Evolutionary conservation across 35 echinoderm and acorn worm species (phyloP).

Genomic region (Ophiothrix spiculata): DNA sequence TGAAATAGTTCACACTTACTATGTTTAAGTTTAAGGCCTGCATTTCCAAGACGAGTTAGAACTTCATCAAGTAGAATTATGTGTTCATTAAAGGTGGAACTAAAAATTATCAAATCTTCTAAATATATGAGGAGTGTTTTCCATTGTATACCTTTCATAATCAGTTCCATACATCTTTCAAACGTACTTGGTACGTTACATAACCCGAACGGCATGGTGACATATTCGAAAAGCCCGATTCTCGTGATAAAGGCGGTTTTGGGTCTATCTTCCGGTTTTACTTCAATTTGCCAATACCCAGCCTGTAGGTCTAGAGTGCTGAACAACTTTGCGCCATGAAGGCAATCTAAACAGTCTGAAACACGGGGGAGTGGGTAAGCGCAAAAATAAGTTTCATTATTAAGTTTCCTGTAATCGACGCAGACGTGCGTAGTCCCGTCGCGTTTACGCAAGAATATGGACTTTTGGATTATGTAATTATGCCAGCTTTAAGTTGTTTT

Average conservation of each 20-base stretch:
- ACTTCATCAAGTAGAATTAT: constrained; percentile 29
- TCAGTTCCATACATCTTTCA: constrained; percentile 54
- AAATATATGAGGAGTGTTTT: constrained; percentile 53
- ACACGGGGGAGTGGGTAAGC: constrained; percentile 40
- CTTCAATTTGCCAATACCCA: constrained; percentile 63
- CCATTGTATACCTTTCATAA: constrained; percentile 59
- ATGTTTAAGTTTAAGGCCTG: constrained; percentile 37
- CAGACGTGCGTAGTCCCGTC: constrained; percentile 20
- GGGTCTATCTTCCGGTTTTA: constrained; percentile 33
- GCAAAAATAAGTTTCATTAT: constrained; percentile 8
- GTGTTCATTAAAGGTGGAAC: constrained; percentile 29
- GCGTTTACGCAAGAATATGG: background rate
- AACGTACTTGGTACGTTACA: constrained; percentile 59
- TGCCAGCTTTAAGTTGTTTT: constrained; percentile 35
- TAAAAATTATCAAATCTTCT: constrained; percentile 50
- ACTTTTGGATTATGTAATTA: constrained; percentile 12
- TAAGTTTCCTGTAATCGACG: constrained; percentile 36
- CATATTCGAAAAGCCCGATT: constrained; percentile 45
- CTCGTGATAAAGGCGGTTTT: constrained; percentile 60
- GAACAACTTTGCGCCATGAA: constrained; percentile 38
- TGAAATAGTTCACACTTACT: constrained; percentile 38
- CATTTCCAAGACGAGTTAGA: constrained; percentile 1
- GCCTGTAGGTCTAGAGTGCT: constrained; percentile 52
- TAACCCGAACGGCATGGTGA: constrained; percentile 52
- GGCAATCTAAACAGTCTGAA: constrained; percentile 43